Evolutionary conservation across 2,797 vertebrate species (phyloP).

Genomic region (Acrossocheilus wenchowensis): DNA sequence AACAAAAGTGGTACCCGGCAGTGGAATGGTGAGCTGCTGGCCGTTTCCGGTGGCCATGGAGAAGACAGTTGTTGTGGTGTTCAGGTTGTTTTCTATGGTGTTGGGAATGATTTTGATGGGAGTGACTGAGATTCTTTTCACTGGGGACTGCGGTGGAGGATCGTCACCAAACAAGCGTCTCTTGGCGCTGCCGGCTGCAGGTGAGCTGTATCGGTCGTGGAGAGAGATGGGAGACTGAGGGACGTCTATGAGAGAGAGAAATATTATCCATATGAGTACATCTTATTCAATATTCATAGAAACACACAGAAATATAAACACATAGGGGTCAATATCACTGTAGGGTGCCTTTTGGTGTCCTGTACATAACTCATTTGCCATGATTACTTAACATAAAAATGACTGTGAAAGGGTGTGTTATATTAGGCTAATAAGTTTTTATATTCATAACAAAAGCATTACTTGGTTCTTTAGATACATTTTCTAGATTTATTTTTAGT

Average conservation of each 20-base stretch:
- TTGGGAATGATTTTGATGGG: constrained; percentile 80
- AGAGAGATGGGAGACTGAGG: constrained; percentile 90
- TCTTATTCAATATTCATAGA: neutral
- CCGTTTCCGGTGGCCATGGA: constrained; percentile 76
- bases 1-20: constrained; percentile 79
- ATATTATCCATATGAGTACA: neutral
- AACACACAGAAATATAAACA: neutral
- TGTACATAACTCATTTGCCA: no score
- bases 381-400: no score
- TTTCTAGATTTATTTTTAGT: no score
- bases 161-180: constrained; percentile 94
- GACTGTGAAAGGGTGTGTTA: no score
- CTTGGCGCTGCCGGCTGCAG: constrained; percentile 92
- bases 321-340: no score
- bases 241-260: constrained; percentile 74
- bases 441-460: no score
- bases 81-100: constrained; percentile 70
- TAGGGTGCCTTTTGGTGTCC: no score
- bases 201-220: constrained; percentile 94
- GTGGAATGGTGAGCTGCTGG: constrained; percentile 82
- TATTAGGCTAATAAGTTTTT: no score
- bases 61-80: constrained; percentile 76
- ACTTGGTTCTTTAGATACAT: no score
- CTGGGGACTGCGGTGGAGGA: constrained; percentile 74
- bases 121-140: constrained; percentile 77